Evolutionary conservation across 2,797 vertebrate species (phyloP).

Genomic region (Mormyrops boulengeri): DNA sequence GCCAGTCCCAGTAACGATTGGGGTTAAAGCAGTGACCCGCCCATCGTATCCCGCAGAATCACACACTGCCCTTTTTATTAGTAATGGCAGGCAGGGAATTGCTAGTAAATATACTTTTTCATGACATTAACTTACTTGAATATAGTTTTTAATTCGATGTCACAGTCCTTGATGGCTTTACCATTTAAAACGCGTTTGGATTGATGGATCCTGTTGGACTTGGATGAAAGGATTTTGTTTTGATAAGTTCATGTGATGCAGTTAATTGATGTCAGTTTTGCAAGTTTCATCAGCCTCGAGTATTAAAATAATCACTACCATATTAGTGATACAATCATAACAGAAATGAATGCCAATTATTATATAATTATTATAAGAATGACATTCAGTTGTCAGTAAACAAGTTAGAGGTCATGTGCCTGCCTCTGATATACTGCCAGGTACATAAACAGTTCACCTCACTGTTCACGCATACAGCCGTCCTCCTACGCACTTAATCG

Average conservation of each 20-base stretch:
- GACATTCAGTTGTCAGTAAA: background rate
- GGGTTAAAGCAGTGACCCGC: background rate
- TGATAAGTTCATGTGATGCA: background rate
- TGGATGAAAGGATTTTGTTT: background rate
- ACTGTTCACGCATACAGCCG: background rate
- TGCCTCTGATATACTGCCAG: background rate
- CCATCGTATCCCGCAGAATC: background rate
- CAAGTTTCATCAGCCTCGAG: background rate
- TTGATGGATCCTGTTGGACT: background rate
- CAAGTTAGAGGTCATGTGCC: background rate
- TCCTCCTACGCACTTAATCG: background rate
- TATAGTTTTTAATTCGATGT: background rate
- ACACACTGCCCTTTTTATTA: background rate
- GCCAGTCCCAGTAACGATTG: no score
- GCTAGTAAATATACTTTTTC: background rate
- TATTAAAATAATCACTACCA: background rate
- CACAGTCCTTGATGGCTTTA: background rate
- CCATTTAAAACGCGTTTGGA: background rate
- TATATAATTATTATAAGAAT: background rate
- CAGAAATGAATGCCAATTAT: background rate
- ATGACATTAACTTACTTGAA: background rate
- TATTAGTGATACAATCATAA: background rate
- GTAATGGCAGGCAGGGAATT: background rate
- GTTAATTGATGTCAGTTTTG: background rate
- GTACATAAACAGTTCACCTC: background rate